phyloP scores from a whole-genome alignment of 1,140 invertebrate species.

The Phthorimaea operculella region DNA sequence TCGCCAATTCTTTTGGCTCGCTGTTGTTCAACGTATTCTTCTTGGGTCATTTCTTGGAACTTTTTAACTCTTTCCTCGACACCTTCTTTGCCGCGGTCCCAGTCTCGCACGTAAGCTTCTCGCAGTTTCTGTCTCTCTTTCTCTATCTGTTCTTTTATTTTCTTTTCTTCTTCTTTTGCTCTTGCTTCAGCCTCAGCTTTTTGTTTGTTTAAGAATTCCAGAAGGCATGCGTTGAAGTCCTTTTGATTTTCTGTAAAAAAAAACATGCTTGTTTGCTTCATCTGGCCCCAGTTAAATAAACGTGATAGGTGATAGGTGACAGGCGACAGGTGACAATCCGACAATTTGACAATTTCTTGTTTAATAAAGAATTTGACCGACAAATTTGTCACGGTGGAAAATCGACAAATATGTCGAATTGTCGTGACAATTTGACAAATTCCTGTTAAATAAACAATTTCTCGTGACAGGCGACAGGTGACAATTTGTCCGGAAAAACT shows the following conservation, averaged over 20 bases:
- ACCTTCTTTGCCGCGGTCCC: slow-evolving; percentile 75
- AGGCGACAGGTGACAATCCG: too few species aligned
- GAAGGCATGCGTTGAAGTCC: slow-evolving; percentile 54
- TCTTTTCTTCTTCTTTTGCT: slow-evolving; percentile 58
- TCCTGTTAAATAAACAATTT: too few species aligned
- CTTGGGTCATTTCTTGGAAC: slow-evolving; percentile 76
- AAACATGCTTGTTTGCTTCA: slow-evolving; percentile 2
- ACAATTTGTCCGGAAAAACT: too few species aligned
- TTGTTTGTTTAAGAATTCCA: slow-evolving; percentile 62
- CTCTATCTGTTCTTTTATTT: slow-evolving; percentile 53
- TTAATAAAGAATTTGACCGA: too few species aligned
- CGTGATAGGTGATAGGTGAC: too few species aligned
- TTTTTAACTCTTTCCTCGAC: slow-evolving; percentile 59
- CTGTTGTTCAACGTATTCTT: slow-evolving; percentile 83
- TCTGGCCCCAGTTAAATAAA: not conserved
- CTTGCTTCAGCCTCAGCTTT: slow-evolving; percentile 60
- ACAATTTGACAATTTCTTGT: too few species aligned
- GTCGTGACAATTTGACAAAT: too few species aligned
- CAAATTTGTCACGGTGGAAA: too few species aligned
- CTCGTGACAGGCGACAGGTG: too few species aligned
- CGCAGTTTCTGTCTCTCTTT: slow-evolving; percentile 62
- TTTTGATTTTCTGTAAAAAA: slow-evolving; percentile 48
- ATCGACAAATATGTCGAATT: too few species aligned
- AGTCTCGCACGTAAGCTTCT: slow-evolving; percentile 72
- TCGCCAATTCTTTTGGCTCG: slow-evolving; percentile 73